phyloP scores from a whole-genome alignment of 2,888 invertebrate genomes.

The Sarcophaga caerulescens region DNA sequence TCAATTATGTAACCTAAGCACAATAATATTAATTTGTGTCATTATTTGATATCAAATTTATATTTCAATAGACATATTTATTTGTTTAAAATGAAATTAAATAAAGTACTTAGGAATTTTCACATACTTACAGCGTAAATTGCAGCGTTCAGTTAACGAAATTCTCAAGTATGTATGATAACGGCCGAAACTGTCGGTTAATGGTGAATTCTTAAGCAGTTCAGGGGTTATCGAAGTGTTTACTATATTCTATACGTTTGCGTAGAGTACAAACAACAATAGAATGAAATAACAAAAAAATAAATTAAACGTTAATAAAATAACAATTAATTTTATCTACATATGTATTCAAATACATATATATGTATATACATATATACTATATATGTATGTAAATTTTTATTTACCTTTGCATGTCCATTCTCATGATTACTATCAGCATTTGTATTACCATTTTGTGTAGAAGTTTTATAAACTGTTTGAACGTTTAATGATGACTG shows the following conservation, averaged over 20 bases:
- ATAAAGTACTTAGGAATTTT: no score
- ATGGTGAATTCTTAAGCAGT: slow-evolving; percentile 73
- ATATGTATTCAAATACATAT: background rate
- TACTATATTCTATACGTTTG: slow-evolving; percentile 9
- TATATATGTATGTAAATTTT: background rate
- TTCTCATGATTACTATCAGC: slow-evolving; percentile 24
- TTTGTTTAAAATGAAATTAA: no score
- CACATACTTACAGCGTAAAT: slow-evolving; percentile 93
- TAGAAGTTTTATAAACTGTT: slow-evolving; percentile 28
- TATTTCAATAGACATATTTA: background rate
- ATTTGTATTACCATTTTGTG: background rate
- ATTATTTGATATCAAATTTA: background rate
- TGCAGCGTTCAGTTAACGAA: slow-evolving; percentile 97
- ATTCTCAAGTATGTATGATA: slow-evolving; percentile 96
- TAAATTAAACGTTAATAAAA: background rate
- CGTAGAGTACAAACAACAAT: slow-evolving; percentile 6
- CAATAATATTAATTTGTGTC: background rate
- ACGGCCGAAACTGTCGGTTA: slow-evolving; percentile 93
- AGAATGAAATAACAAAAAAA: slow-evolving; percentile 1
- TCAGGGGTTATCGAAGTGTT: slow-evolving; percentile 42
- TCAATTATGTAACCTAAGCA: background rate
- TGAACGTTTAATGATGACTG: slow-evolving; percentile 37
- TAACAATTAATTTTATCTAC: background rate
- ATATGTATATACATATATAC: background rate
- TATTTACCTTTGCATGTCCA: slow-evolving; percentile 47